Percentiles rank a stretch among this genome's conserved stretches.
These are phyloP conservation scores for Cantharis nigra DNA, from an alignment of 2,888 invertebrate species.

Conservation along the genomic window DNA sequence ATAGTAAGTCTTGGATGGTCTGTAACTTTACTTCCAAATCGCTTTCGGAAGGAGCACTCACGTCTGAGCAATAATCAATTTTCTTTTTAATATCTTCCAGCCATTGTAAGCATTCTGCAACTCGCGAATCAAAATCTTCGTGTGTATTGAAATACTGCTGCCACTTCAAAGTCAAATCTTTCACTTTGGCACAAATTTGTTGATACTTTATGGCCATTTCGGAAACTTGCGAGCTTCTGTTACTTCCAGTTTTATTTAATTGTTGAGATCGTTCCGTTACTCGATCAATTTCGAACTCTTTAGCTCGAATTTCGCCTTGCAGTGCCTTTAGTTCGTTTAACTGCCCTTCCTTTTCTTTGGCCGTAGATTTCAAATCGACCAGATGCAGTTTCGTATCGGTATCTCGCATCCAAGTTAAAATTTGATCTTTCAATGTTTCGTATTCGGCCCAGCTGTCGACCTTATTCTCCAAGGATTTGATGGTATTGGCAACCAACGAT, in stretches of 20 bases:
- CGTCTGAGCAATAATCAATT: slow-evolving; percentile 84
- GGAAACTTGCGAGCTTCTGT: slow-evolving; percentile 81
- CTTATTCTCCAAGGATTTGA: slow-evolving; percentile 79
- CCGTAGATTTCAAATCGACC: slow-evolving; percentile 81
- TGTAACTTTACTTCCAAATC: slow-evolving; percentile 85
- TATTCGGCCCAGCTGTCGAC: slow-evolving; percentile 92
- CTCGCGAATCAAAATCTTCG: slow-evolving; percentile 82
- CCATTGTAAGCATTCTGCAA: slow-evolving; percentile 83
- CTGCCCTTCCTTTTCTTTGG: slow-evolving; percentile 83
- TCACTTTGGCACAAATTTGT: slow-evolving; percentile 85
- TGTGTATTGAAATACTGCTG: slow-evolving; percentile 87
- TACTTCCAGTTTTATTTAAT: slow-evolving; percentile 74
- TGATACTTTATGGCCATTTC: slow-evolving; percentile 93
- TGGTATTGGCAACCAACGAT: slow-evolving; percentile 76
- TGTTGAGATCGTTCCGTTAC: slow-evolving; percentile 90
- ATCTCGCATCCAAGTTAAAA: slow-evolving; percentile 84
- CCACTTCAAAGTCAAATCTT: slow-evolving; percentile 90
- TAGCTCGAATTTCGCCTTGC: slow-evolving; percentile 88
- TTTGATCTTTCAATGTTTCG: slow-evolving; percentile 83
- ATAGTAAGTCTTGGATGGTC: slow-evolving; percentile 80
- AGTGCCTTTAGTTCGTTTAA: slow-evolving; percentile 76
- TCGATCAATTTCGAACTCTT: slow-evolving; percentile 90
- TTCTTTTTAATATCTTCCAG: slow-evolving; percentile 81
- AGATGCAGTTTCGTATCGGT: slow-evolving; percentile 87
- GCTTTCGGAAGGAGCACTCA: slow-evolving; percentile 79